Evolutionary conservation across 2,888 invertebrate genomes (phyloP), one percentile per base, ranked within the genome.

Genomic region (Pegoplata infirma): DNA sequence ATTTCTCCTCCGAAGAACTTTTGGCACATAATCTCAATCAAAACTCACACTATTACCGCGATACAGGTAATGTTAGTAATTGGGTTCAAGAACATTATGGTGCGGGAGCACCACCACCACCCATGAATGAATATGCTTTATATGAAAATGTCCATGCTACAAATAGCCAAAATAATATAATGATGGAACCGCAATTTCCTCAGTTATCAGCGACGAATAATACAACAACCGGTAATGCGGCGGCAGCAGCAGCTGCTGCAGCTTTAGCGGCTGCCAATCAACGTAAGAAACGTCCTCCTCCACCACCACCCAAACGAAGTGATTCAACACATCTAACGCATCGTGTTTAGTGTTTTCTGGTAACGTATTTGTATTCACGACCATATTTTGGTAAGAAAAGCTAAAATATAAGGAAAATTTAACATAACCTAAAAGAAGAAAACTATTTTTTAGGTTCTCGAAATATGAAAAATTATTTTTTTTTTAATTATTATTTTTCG

Each of bases 71-170:
- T 84, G 96, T 96, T 0, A 95, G 95, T 17, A 95, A 96, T 88
- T 96, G 96, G 96, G 95, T 96, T 66, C 94, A 95, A 84, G 96
- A 96, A 86, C 96, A 96, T 85, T 96, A 96, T 84, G 96, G 96
- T 1, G 84, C 85, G 0, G 86, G 86, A 2, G 84, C 84, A 14
- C 81, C 82, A 16, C 83, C 83, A 28, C 82, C 81, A 4, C 80
- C 82, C 19, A 80, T 81, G 47, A 87, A 86, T n/a, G 88, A 88
- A 69, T 88, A 86, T 68, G 89, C 89, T 19, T 85, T 89, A 21
- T 96, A 96, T 87, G 96, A 96, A 88, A 96, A 96, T 86, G 93
- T 96, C 5, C 93, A 91, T 90, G 32, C 40, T 23, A 44, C 68
- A 3, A 76, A 75, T 25, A 55, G 47, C 44, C 81, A 63, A 8